phyloP scores from a whole-genome alignment of 1,140 invertebrate species.

The Drosophila lacteicornis region DNA sequence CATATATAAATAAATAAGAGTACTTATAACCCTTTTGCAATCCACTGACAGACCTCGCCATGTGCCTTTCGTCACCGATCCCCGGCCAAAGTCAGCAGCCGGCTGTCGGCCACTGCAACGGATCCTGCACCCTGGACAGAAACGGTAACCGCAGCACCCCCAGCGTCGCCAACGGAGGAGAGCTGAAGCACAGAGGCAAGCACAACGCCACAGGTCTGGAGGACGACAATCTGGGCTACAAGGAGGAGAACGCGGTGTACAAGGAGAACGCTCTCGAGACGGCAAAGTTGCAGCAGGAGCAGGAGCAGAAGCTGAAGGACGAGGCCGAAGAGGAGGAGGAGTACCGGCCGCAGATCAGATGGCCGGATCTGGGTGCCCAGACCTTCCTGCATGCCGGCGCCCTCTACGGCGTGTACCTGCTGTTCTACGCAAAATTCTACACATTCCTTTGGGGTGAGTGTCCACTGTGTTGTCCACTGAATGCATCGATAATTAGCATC shows the following conservation, averaged over 20 bases:
- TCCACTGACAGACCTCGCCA: slow-evolving; percentile 8
- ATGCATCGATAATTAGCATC: slow-evolving; percentile 38
- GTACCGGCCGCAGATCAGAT: slow-evolving; percentile 88
- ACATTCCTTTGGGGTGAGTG: slow-evolving; percentile 91
- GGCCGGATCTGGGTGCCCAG: slow-evolving; percentile 89
- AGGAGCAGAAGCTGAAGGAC: slow-evolving; percentile 9
- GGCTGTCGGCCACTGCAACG: slow-evolving; percentile 44
- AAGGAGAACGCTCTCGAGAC: slow-evolving; percentile 58
- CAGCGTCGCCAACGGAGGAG: slow-evolving; percentile 9
- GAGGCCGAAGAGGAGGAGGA: slow-evolving; percentile 37
- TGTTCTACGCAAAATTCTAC: slow-evolving; percentile 87
- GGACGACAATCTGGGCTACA: slow-evolving; percentile 69
- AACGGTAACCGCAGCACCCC: slow-evolving; percentile 32
- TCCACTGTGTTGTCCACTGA: slow-evolving; percentile 11
- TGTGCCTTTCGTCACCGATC: slow-evolving; percentile 80
- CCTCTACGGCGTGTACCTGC: slow-evolving; percentile 89
- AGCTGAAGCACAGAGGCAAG: slow-evolving; percentile 56
- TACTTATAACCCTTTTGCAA: not conserved
- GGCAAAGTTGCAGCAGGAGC: slow-evolving; percentile 1
- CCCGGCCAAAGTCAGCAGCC: slow-evolving; percentile 29
- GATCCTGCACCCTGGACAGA: slow-evolving; percentile 30
- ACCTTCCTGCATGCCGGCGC: slow-evolving; percentile 89
- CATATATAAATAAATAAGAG: not conserved
- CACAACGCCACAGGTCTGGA: slow-evolving; percentile 30
- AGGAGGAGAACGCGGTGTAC: slow-evolving; percentile 79